These are phyloP conservation scores for Chymomyza costata DNA, from an alignment of 1,140 invertebrate genomes.

Conservation along the genomic window DNA sequence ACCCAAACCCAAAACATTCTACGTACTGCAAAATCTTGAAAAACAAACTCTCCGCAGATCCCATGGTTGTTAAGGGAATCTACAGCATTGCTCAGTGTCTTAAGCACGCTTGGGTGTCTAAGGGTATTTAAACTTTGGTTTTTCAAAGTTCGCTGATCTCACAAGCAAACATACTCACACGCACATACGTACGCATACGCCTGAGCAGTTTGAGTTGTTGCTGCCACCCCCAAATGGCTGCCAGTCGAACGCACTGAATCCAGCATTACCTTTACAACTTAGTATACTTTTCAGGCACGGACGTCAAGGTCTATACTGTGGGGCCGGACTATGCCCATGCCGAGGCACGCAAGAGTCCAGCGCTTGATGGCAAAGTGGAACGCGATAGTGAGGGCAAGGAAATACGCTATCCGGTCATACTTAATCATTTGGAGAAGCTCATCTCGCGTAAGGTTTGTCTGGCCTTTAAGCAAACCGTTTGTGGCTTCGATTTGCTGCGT, in stretches of 20 bases:
- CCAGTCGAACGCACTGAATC: constrained; percentile 73
- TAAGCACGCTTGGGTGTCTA: too few relatives aligned
- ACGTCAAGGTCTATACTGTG: constrained; percentile 81
- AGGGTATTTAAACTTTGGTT: too few relatives aligned
- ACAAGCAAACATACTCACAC: neutral
- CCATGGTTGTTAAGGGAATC: too few relatives aligned
- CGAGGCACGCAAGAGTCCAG: constrained; percentile 98
- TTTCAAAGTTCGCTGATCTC: constrained; percentile 6
- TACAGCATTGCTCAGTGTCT: too few relatives aligned
- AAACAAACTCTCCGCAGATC: too few relatives aligned
- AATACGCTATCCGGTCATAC: constrained; percentile 98
- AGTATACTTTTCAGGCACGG: constrained; percentile 77
- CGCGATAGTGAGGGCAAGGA: constrained; percentile 98
- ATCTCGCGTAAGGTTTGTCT: constrained; percentile 98
- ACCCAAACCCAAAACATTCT: too few relatives aligned
- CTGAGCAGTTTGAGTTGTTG: neutral
- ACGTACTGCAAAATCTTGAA: too few relatives aligned
- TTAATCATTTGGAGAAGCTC: constrained; percentile 98
- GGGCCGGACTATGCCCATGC: constrained; percentile 99
- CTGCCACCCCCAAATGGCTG: constrained; percentile 37
- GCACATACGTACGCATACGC: too few relatives aligned
- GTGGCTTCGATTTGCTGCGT: constrained; percentile 98
- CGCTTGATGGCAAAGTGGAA: constrained; percentile 98
- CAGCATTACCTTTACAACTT: constrained; percentile 76
- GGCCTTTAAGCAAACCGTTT: constrained; percentile 99